These are phyloP conservation scores for Limonius californicus DNA, from an alignment of 1,140 invertebrate species.

Conservation along the genomic window DNA sequence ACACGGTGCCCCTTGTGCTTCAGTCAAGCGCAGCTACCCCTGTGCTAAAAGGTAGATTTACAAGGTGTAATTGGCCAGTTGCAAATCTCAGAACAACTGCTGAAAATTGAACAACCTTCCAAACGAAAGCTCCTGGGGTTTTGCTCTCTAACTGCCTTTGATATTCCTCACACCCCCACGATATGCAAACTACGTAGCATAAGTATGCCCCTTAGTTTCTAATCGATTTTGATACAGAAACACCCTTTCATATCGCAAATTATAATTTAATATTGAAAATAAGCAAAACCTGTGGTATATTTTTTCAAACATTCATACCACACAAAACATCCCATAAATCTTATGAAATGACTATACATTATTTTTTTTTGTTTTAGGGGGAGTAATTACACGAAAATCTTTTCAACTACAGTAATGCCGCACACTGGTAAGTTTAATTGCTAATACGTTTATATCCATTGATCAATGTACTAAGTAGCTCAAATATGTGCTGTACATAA, in stretches of 20 bases:
- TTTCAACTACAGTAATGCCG: too few species aligned
- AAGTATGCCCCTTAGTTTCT: not conserved
- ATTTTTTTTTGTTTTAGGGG: too few species aligned
- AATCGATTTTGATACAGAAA: slow-evolving; percentile 12
- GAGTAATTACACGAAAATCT: too few species aligned
- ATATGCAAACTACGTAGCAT: not conserved
- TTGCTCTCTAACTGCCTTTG: not conserved
- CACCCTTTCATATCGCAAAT: slow-evolving; percentile 2
- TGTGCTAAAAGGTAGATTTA: not conserved
- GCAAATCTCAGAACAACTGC: not conserved
- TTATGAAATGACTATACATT: too few species aligned
- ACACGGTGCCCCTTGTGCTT: slow-evolving; percentile 1
- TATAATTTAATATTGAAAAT: not conserved
- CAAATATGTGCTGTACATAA: too few species aligned
- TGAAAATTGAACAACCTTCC: not conserved
- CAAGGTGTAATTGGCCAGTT: too few species aligned
- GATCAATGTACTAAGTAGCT: too few species aligned
- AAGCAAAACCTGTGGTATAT: too few species aligned
- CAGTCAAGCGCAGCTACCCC: not conserved
- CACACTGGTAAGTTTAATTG: too few species aligned
- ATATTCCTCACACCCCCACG: slow-evolving; percentile 1
- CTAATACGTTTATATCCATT: too few species aligned
- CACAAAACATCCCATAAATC: too few species aligned
- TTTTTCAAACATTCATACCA: too few species aligned
- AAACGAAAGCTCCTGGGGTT: not conserved